Evolutionary conservation across 2,797 vertebrate genomes (phyloP), one percentile per base, ranked within the genome.

Genomic region (Carduelis carduelis): DNA sequence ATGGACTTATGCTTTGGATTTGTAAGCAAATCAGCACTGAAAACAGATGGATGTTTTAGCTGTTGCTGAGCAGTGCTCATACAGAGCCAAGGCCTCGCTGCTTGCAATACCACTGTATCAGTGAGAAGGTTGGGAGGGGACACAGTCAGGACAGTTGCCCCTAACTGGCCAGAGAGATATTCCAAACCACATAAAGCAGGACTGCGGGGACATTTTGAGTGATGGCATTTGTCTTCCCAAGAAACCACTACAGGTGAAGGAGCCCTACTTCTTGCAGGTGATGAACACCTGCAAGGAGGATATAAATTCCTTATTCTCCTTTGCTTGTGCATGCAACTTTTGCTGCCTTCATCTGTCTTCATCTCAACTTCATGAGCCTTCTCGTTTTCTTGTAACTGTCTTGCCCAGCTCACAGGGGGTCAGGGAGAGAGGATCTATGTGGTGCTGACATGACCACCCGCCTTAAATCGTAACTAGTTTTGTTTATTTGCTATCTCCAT

Each of bases 61-160:
- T 52, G 34, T 2, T 59, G 52, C 20, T 57, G 37, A 80, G 24
- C 16, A 39, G 59, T 14, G 17, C 6, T 41, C 23, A 66, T 17
- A 22, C 14, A 41, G 21, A 59, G 46, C 28, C n/a, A 87, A 74
- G 24, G 39, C 34, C 22, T 34, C 9, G 26, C 22, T 61, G 27
- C 19, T 61, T 47, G 9, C 41, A 44, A 35, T 0, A 4, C 5
- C 14, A 30, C 6, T 12, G 8, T 3, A 56, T 9, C 11, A 69
- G 14, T 4, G 8, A 61, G 34, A 39, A 32, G 10, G 32, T 0
- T 47, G 18, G 18, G 20, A 59, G 13, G 19, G 9, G 27, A 85
- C 26, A 41, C 3, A 5, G 20, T 6, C 37, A 41, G 27, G 13
- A 64, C 34, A 85, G 52, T 18, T 60, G 18, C 41, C 9, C 28